Evolutionary conservation across 1,140 invertebrate species (phyloP), one percentile per base, ranked within the genome.

Genomic region (Ceratosolen solmsi): DNA sequence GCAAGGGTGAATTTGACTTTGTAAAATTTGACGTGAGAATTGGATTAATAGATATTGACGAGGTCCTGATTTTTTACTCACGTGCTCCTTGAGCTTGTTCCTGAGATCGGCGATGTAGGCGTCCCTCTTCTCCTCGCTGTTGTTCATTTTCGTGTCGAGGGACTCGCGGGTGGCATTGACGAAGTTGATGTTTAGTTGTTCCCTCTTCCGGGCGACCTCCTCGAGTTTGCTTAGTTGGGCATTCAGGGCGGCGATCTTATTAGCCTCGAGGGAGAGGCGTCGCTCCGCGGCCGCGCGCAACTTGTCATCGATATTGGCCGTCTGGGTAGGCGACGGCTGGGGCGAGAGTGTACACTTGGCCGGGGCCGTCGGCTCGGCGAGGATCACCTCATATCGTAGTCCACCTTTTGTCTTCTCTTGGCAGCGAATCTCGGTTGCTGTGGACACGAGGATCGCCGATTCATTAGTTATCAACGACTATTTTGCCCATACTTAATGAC

Each of bases 361-460:
- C n/a, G 93, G 93, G 63, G 92, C 93, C 51, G 94, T 93, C 25
- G 97, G 96, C 87, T 98, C 96, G 65, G 96, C 96, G 84, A 98
- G 91, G 86, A 98, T 98, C 86, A 98, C 96, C 91, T 99, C 97
- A 93, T 97, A 99, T 86, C 96, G 95, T 65, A 98, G 90, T 46
- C 97, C 97, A 56, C 97, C 97, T 88, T 96, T 95, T 27, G 95
- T 95, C 91, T 96, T 96, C 92, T 97, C 96, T 90, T 97, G 95
- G 93, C 96, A 96, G 87, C 96, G 93, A 85, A 97, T 96, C 90
- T 97, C 96, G 86, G 96, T 97, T 76, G 96, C 96, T 97, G 58
- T 4, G n/a, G 2, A 56, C 4, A 13, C 58, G 15, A 33, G 25
- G n/a, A 3, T 63, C 25, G 11, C 4, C 11, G n/a, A 7, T 46